phyloP scores from a whole-genome alignment of 2,888 invertebrate genomes.

The Zonitis immaculata region DNA sequence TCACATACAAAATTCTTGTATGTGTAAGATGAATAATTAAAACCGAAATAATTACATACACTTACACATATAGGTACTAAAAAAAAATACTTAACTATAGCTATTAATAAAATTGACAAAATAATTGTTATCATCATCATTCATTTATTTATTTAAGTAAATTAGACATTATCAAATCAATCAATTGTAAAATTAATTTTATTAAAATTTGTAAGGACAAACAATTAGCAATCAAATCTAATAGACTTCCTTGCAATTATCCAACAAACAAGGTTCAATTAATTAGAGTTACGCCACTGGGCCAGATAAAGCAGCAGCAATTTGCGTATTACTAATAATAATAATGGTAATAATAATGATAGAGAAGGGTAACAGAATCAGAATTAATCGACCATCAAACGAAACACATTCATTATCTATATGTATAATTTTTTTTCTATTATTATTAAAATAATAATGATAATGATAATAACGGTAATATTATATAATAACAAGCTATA shows the following conservation, averaged over 20 bases:
- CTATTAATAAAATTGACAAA: too few species aligned
- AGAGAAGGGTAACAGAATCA: slow-evolving; percentile 1
- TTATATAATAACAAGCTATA: background rate
- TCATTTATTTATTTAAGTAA: background rate
- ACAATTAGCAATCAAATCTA: background rate
- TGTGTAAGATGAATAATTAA: background rate
- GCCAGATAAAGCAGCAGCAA: background rate
- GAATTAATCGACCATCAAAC: slow-evolving; percentile 3
- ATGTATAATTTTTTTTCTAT: background rate
- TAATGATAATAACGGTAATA: background rate
- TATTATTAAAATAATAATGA: too few species aligned
- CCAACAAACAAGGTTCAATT: background rate
- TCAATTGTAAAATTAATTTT: too few species aligned
- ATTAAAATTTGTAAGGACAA: too few species aligned
- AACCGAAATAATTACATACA: background rate
- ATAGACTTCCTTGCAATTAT: background rate
- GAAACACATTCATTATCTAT: background rate
- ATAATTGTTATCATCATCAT: too few species aligned
- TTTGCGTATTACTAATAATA: background rate
- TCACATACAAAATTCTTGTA: slow-evolving; percentile 8
- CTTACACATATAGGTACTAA: too few species aligned
- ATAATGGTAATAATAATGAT: background rate
- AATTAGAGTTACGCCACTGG: background rate
- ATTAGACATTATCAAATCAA: background rate
- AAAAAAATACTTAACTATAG: too few species aligned